Evolutionary conservation across 2,797 vertebrate genomes (phyloP), one percentile per base, ranked within the genome.

Genomic region (Chaenodraco wilsoni): DNA sequence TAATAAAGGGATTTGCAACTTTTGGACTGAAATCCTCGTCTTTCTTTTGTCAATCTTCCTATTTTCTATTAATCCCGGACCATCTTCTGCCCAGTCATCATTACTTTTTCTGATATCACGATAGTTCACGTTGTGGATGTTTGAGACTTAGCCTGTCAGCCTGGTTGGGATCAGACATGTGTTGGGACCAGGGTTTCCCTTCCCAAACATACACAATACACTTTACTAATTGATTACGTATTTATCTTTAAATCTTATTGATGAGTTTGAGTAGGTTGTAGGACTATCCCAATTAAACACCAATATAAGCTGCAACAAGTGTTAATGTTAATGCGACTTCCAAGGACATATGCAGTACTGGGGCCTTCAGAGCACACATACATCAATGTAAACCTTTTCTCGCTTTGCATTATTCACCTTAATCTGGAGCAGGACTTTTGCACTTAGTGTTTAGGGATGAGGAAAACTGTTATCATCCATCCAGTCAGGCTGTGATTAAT

Each of bases 111-210:
- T 54, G 14, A 55, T 19, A 19, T 12, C 13, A 45, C 51, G 44
- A 57, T 58, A 11, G 14, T 15, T 31, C n/a, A 41, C n/a, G 33
- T 51, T 23, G 19, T 46, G 33, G 43, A n/a, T 1, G 15, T 12
- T n/a, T 50, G 23, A 64, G 44, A 55, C 33, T 37, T 37, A 19
- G 55, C n/a, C 17, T 3, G 7, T 57, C 33, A 41, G 10, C 51
- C 43, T 37, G 3, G 27, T 1, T 52, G n/a, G 33, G 50, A 56
- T 61, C 4, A 61, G 5, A 61, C 64, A 80, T 84, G 76, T 82
- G 80, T 73, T 81, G 54, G 31, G 65, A 46, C 43, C 17, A 31
- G 1, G 5, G 46, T 23, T 60, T 33, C n/a, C 5, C 13, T 27
- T 27, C 11, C 1, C 43, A 41, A 65, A 64, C 33, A 62, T 10